Percentiles rank a stretch among this genome's conserved stretches.
These are phyloP conservation scores for Drosophila infuscata DNA, from an alignment of 2,888 invertebrate species.

Conservation along the genomic window DNA sequence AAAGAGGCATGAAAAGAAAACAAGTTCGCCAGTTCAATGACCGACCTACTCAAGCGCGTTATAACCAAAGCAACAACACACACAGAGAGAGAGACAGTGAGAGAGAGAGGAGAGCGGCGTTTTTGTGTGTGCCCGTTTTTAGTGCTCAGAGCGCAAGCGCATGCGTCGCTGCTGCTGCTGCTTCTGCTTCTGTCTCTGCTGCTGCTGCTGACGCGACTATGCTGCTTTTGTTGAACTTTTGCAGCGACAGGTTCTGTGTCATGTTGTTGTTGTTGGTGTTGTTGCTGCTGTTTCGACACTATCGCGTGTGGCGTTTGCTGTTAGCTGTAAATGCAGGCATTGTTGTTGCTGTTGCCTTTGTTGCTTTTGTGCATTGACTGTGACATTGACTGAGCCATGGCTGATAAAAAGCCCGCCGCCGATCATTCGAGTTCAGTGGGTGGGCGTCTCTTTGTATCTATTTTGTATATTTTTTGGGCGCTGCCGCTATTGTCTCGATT, in stretches of 20 bases:
- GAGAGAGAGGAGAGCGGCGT: conserved; percentile 16
- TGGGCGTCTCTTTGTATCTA: conserved; percentile 22
- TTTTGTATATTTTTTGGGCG: conserved; percentile 13
- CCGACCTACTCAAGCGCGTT: conserved; percentile 86
- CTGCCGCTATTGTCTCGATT: conserved; percentile 19
- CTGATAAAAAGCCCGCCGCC: conserved; percentile 44
- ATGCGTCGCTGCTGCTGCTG: conserved; percentile 51
- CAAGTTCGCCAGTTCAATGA: conserved; percentile 85
- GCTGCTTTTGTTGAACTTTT: conserved; percentile 71
- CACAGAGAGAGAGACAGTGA: conserved; percentile 19
- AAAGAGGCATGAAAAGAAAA: conserved; percentile 74
- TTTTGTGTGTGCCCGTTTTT: conserved; percentile 52
- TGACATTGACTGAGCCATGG: conserved; percentile 69
- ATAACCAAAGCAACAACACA: conserved; percentile 65
- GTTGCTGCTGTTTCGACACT: conserved; percentile 60
- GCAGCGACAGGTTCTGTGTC: conserved; percentile 77
- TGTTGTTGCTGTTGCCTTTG: conserved; percentile 37
- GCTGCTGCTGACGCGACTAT: conserved; percentile 18
- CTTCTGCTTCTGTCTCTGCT: conserved; percentile 4
- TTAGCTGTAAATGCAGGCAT: conserved; percentile 68
- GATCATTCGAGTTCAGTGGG: conserved; percentile 30
- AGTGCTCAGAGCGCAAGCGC: conserved; percentile 59
- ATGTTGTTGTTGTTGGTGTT: conserved; percentile 48
- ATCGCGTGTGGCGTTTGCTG: conserved; percentile 66
- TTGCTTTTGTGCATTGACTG: conserved; percentile 77